Base-by-base conservation (phyloP, 2,888 invertebrate species). In the Drosophila subquinaria region DNA sequence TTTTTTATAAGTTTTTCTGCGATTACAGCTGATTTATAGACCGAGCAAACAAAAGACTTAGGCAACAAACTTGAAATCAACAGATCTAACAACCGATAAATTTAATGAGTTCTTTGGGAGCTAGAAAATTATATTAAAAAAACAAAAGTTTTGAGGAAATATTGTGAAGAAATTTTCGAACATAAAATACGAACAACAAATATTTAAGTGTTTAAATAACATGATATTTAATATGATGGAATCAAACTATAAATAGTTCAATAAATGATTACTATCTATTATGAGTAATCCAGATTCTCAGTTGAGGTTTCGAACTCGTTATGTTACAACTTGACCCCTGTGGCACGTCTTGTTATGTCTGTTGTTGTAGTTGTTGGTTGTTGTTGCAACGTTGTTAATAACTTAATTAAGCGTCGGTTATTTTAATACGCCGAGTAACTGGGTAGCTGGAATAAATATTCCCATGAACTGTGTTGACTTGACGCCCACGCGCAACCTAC, bases 21-120 rank as follows among this genome's bases (percentile, higher is more conserved):
- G 75, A 48, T 75, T 60, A 15, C 62, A 36, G 47, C 63, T 78
- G 84, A 84, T 87, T 87, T 82, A 73, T 84, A 17, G 57, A 61
- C 59, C 50, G 13, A 4, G 23, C 59, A 73, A 81, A 84, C 86
- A 75, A 90, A 90, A 84, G 88, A 90, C 88, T 90, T 80, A 52
- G 74, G 78, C 73, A 67, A 75, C 79, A 65, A 88, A 88, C 90
- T 77, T 65, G 2, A 38, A 23, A n/a, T 55, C 40, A 42, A 20
- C n/a, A 30, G 51, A 56, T 52, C 50, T 50, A 33, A 15, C 50
- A 60, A 52, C 33, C 8, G 69, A 27, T 43, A 48, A 56, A 52
- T 43, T 30, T 38, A 52, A 40, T 15, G 27, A 43, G 15, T 64
- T 57, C 64, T 55, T 30, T 38, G 30, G 5, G 13, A 10, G 17